Evolutionary conservation across 1,140 invertebrate species (phyloP).

Genomic region (Dinothrombium tinctorium): DNA sequence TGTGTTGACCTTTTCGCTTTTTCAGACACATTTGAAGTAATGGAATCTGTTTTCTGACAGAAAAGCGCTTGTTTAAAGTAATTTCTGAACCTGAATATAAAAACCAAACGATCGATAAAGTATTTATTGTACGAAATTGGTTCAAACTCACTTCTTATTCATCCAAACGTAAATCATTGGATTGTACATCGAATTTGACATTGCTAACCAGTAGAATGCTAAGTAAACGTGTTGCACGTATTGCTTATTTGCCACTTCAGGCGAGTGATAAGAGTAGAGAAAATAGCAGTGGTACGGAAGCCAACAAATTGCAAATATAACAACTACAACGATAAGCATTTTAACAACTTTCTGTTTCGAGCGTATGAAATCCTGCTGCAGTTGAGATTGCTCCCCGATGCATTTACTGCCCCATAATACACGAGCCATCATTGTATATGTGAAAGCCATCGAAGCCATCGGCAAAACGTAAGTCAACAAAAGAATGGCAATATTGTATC

Average conservation of each 20-base stretch:
- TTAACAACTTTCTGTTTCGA: slow-evolving; percentile 80
- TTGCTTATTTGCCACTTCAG: slow-evolving; percentile 40
- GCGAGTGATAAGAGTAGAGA: slow-evolving; percentile 52
- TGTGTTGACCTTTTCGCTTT: too few species aligned
- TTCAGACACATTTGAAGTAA: too few species aligned
- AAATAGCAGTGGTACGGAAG: slow-evolving; percentile 76
- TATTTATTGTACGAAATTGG: not conserved
- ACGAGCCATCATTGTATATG: slow-evolving; percentile 53
- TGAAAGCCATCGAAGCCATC: slow-evolving; percentile 58
- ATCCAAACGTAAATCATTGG: slow-evolving; percentile 88
- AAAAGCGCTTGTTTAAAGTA: too few species aligned
- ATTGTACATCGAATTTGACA: slow-evolving; percentile 89
- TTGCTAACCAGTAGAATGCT: slow-evolving; percentile 74
- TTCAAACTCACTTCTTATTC: slow-evolving; percentile 50
- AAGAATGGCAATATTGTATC: slow-evolving; percentile 67
- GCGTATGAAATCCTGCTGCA: slow-evolving; percentile 55
- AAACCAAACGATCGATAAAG: too few species aligned
- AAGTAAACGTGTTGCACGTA: slow-evolving; percentile 78
- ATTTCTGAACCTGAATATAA: too few species aligned
- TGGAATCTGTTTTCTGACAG: too few species aligned
- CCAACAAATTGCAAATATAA: slow-evolving; percentile 44
- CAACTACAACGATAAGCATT: slow-evolving; percentile 69
- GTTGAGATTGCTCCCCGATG: slow-evolving; percentile 41
- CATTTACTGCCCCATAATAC: slow-evolving; percentile 71
- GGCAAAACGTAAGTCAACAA: slow-evolving; percentile 72